Evolutionary conservation across 2,888 invertebrate genomes (phyloP), one percentile per base, ranked within the genome.

Genomic region (Oxyteleia sp.): DNA sequence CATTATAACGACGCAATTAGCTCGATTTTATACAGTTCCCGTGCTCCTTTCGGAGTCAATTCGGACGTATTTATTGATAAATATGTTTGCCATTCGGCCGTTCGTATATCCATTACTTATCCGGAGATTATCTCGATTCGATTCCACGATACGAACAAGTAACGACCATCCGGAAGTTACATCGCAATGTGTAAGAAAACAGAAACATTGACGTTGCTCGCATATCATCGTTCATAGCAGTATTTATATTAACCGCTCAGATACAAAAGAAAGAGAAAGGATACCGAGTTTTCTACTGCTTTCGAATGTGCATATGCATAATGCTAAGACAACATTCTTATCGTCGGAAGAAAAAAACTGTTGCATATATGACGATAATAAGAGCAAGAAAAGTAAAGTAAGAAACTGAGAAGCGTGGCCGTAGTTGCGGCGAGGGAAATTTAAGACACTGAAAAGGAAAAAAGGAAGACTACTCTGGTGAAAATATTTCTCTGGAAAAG

Each of bases 101-200:
- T 47, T 47, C 26, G 38, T 16, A 20, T 59, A 29, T 59, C 71
- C 59, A 23, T 49, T 41, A 18, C 20, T 61, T 51, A 72, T 72
- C 61, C 43, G 13, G n/a, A 61, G 51, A 61, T 64, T 71, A 55
- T 71, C 71, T 38, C 45, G 79, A 79, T 79, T 55, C 75, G 79
- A 83, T 79, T 75, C 35, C 63, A 26, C 43, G 79, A 69, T 83
- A 47, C 16, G 13, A 29, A 18, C 49, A 47, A 84, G 66, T 63
- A 71, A 84, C 59, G 83, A 75, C 63, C 75, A 71, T 75, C 83
- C 83, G 79, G 83, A 84, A 84, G 83, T 84, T 45, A 55, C 57
- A 47, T 79, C 32, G 32, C 23, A 11, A 49, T 23, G 61, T 53
- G 26, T 38, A 23, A 35, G 49, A 53, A 69, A 78, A 66, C 78